phyloP scores from a whole-genome alignment of 2,888 invertebrate species.

The Cinara cedri region DNA sequence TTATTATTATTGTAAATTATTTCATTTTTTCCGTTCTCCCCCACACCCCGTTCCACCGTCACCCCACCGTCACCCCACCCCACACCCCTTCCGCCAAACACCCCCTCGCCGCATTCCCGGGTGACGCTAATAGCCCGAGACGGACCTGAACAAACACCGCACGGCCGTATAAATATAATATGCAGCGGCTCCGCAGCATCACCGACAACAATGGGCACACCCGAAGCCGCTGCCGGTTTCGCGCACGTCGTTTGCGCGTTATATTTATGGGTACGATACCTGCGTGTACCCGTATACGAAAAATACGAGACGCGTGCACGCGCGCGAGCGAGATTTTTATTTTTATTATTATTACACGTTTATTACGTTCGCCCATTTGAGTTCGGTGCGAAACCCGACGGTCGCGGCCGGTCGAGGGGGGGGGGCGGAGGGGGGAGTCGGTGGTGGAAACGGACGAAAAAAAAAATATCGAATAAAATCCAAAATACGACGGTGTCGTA shows the following conservation, averaged over 20 bases:
- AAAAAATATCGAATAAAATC: not conserved
- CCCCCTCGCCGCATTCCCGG: constrained; percentile 16
- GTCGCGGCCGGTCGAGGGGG: too few relatives aligned
- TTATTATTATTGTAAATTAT: constrained; percentile 12
- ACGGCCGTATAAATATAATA: not conserved
- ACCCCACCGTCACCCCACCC: too few relatives aligned
- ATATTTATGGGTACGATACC: constrained; percentile 21
- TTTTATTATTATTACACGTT: constrained; percentile 51
- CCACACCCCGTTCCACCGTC: too few relatives aligned
- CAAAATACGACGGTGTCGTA: constrained; percentile 20
- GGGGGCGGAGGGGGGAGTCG: too few relatives aligned
- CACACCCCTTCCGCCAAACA: too few relatives aligned
- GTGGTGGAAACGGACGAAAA: too few relatives aligned
- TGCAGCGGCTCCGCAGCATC: not conserved
- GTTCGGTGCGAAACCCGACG: constrained; percentile 20
- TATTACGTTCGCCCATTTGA: constrained; percentile 49
- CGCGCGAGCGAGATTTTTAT: constrained; percentile 21
- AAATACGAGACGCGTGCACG: constrained; percentile 4
- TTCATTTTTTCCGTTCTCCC: not conserved
- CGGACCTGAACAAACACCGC: constrained; percentile 42
- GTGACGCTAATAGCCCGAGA: constrained; percentile 36
- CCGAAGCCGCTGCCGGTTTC: not conserved
- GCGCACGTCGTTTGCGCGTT: too few relatives aligned
- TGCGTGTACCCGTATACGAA: too few relatives aligned
- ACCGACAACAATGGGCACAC: constrained; percentile 27